A percentile compares a stretch with the other conserved stretches of the same genome.
phyloP scores from a whole-genome alignment of 2,797 vertebrate genomes.

The Anguilla anguilla region DNA sequence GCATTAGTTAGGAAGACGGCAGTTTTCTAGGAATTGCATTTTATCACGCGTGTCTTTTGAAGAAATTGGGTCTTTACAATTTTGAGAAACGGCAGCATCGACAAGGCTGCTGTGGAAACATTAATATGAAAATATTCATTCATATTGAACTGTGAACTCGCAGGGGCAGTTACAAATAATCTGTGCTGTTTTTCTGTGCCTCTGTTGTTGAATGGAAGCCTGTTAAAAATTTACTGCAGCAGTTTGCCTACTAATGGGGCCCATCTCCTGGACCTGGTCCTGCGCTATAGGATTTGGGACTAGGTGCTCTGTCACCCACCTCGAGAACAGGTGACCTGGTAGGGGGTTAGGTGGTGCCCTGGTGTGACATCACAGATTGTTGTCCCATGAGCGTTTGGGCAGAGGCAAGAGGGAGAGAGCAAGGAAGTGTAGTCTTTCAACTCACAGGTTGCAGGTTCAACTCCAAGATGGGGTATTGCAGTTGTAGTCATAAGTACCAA shows the following conservation, averaged over 20 bases:
- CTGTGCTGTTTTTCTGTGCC: no score
- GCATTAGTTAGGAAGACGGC: neutral
- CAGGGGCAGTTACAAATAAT: neutral
- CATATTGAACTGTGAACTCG: neutral
- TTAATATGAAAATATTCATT: no score
- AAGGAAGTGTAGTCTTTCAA: conserved; percentile 37
- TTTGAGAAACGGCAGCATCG: no score
- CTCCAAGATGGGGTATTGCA: no score
- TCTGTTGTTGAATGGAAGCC: no score
- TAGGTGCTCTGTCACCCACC: neutral
- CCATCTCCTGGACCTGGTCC: neutral
- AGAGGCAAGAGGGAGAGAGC: conserved; percentile 33
- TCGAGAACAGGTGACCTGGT: conserved; percentile 32
- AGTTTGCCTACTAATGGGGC: neutral
- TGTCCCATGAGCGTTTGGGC: conserved; percentile 43
- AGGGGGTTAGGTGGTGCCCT: conserved; percentile 37
- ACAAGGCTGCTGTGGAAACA: no score
- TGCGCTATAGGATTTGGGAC: neutral
- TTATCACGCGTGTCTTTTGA: neutral
- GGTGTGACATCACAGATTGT: conserved; percentile 51
- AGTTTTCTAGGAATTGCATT: neutral
- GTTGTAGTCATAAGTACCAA: no score
- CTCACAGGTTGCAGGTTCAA: no score
- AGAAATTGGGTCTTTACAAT: neutral
- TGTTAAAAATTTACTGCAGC: neutral